phyloP scores from a whole-genome alignment of 2,797 vertebrate species.

The Sebastes iracundus region DNA sequence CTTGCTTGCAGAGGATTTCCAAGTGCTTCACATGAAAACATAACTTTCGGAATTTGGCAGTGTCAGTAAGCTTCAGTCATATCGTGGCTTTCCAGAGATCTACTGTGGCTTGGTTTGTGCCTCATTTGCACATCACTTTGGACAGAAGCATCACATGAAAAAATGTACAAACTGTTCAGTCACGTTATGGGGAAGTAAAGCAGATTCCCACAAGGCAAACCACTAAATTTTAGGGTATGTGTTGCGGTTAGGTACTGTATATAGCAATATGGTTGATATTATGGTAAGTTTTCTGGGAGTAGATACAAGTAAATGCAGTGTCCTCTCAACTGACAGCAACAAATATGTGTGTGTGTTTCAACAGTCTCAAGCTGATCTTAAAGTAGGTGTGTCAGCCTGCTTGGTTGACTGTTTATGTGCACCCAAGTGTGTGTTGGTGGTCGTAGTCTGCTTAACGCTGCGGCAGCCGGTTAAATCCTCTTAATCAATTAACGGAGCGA shows the following conservation, averaged over 20 bases:
- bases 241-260: not conserved
- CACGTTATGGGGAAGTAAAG: not conserved
- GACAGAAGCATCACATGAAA: not conserved
- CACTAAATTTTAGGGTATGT: not conserved
- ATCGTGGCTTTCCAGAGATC: not conserved
- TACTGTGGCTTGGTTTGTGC: not conserved
- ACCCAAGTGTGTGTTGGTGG: conserved; percentile 24
- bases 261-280: not conserved
- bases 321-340: not conserved
- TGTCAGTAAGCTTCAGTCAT: not conserved
- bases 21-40: not conserved
- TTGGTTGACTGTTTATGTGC: conserved; percentile 19
- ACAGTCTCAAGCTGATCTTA: conserved; percentile 2
- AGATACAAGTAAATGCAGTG: not conserved
- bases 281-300: not conserved
- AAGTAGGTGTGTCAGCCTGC: conserved; percentile 1
- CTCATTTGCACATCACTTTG: not conserved
- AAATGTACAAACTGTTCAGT: not conserved
- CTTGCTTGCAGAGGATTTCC: not conserved
- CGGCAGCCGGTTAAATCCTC: conserved; percentile 67
- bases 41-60: not conserved
- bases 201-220: not conserved
- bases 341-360: not conserved
- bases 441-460: conserved; percentile 49
- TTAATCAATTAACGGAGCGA: conserved; percentile 66